Evolutionary conservation across 2,113 vertebrate genomes (phyloP).

Genomic region (Acrocephalus arundinaceus): DNA sequence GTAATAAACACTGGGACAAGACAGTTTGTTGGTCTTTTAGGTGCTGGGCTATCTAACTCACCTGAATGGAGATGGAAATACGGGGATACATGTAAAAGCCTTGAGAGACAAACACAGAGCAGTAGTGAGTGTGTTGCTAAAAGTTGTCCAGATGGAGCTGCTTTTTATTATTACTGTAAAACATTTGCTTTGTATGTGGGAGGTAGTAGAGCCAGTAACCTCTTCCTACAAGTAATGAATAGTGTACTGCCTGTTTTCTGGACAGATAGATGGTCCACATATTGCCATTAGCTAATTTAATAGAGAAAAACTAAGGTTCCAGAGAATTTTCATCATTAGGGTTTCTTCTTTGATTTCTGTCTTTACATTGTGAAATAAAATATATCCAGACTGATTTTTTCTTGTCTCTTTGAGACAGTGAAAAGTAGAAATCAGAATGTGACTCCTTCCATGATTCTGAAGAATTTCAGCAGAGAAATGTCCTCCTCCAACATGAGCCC

Average conservation of each 20-base stretch:
- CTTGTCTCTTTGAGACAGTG: neutral
- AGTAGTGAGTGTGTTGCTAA: neutral
- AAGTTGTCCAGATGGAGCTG: conserved; percentile 19
- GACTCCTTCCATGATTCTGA: neutral
- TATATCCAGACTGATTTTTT: neutral
- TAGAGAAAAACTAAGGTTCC: neutral
- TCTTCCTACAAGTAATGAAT: neutral
- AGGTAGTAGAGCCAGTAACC: neutral
- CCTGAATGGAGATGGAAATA: neutral
- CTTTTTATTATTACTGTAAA: conserved; percentile 1
- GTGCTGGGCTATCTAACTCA: neutral
- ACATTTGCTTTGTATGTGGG: neutral
- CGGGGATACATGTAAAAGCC: neutral
- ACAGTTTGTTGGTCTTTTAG: neutral
- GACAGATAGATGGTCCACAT: neutral
- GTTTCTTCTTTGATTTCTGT: neutral
- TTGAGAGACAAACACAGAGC: neutral
- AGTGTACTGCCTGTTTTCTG: neutral
- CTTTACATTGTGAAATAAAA: neutral
- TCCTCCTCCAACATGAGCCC: neutral
- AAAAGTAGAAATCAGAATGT: neutral
- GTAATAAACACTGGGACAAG: neutral
- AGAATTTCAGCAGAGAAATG: neutral
- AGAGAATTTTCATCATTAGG: neutral
- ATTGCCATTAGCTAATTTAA: neutral